phyloP scores from a whole-genome alignment of 2,113 vertebrate genomes.

The Morone chrysops region DNA sequence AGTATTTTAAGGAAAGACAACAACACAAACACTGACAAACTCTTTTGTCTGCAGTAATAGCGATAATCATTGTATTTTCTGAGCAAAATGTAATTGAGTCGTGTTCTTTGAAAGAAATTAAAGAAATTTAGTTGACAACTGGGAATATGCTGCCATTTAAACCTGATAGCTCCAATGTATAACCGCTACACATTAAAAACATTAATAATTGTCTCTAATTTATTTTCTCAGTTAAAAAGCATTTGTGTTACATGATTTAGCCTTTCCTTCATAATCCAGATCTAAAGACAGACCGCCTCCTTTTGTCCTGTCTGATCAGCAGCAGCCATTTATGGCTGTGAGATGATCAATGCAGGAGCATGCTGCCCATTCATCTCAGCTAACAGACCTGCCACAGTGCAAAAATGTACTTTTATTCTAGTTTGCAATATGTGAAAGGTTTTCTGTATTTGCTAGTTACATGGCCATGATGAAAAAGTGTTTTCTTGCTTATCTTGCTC shows the following conservation, averaged over 20 bases:
- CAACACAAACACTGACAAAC: conserved; percentile 15
- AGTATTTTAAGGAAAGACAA: conserved; percentile 20
- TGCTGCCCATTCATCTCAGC: conserved; percentile 66
- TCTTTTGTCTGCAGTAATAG: conserved; percentile 15
- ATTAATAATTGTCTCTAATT: conserved; percentile 8
- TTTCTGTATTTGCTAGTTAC: conserved; percentile 53
- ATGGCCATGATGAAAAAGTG: conserved; percentile 40
- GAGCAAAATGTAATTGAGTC: conserved; percentile 48
- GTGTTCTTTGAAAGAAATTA: conserved; percentile 11
- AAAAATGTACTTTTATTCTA: conserved; percentile 42
- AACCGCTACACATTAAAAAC: neutral
- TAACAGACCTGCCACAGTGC: conserved; percentile 63
- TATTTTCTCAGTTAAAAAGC: conserved; percentile 12
- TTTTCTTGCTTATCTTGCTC: conserved; percentile 22
- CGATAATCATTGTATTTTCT: conserved; percentile 22
- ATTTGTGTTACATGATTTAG: neutral
- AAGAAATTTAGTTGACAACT: conserved; percentile 19
- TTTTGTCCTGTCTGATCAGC: conserved; percentile 51
- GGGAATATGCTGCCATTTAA: conserved; percentile 8
- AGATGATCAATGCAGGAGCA: conserved; percentile 73
- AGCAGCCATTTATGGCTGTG: conserved; percentile 49
- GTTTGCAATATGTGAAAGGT: conserved; percentile 41
- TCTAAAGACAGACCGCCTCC: neutral
- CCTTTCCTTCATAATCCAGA: conserved; percentile 12
- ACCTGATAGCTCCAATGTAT: neutral